Conservation (phyloP, 2,797 vertebrate genomes). For the Crenichthys baileyi region DNA sequence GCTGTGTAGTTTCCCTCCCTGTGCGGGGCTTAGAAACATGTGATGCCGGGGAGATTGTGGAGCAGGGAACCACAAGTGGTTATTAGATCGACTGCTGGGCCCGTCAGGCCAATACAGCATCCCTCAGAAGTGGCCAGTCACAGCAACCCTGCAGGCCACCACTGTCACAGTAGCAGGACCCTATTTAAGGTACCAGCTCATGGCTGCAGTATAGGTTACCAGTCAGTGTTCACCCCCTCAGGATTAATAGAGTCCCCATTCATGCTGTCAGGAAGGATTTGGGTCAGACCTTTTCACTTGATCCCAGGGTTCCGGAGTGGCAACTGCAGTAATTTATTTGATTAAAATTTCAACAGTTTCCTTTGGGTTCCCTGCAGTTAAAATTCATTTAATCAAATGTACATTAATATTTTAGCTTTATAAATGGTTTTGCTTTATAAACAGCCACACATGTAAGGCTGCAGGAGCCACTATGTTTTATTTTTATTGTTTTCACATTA, state of each 20-base stretch:
- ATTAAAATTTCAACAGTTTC: not conserved
- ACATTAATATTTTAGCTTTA: not conserved
- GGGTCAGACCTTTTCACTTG: not conserved
- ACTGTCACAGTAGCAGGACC: not conserved
- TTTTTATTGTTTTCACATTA: no score
- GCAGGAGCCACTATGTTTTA: no score
- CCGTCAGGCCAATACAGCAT: not conserved
- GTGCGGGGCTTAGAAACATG: not conserved
- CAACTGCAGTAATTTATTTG: not conserved
- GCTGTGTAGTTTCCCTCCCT: not conserved
- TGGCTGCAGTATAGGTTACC: constrained; percentile 7
- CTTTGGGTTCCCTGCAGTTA: not conserved
- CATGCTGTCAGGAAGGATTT: constrained; percentile 21
- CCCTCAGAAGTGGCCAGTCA: constrained; percentile 1
- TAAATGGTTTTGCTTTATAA: not conserved
- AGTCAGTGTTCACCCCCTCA: not conserved
- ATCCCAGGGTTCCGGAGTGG: not conserved
- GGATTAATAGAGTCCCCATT: constrained; percentile 19
- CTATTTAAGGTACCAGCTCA: not conserved
- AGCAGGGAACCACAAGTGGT: constrained; percentile 4
- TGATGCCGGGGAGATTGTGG: constrained; percentile 36
- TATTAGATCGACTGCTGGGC: constrained; percentile 4
- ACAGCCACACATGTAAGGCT: not conserved
- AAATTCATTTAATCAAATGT: not conserved
- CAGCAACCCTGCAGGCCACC: not conserved